Conservation (phyloP, 2,888 invertebrate genomes). For the Halictus quadricinctus region DNA sequence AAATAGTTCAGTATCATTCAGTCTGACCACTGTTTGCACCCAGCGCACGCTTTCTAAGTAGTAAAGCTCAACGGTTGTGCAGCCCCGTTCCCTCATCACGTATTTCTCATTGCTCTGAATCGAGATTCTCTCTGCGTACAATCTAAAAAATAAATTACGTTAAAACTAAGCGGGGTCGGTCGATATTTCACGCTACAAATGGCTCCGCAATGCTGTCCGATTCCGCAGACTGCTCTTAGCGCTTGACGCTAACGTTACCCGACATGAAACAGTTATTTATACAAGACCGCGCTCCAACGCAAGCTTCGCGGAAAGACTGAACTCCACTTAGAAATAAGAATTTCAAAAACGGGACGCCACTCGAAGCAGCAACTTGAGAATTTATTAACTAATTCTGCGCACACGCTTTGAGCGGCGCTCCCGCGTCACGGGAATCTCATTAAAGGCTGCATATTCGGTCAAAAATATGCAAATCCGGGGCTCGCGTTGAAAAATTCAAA, state of each 20-base stretch:
- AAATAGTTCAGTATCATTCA: too few relatives aligned
- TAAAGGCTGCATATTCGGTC: neutral
- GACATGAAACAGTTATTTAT: neutral
- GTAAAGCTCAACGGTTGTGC: neutral
- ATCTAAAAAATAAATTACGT: neutral
- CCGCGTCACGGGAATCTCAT: neutral
- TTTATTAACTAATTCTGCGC: neutral
- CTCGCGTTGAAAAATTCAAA: neutral
- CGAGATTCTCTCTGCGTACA: neutral
- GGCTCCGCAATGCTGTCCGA: neutral
- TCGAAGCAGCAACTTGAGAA: neutral
- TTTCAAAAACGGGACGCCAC: neutral
- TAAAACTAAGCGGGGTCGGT: neutral
- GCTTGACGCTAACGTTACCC: neutral
- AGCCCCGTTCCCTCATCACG: neutral
- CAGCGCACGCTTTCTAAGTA: neutral
- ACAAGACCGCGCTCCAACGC: neutral
- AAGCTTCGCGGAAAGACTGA: neutral
- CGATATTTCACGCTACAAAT: neutral
- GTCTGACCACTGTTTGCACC: neutral
- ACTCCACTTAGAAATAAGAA: neutral
- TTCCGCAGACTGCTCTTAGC: neutral
- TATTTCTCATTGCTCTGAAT: neutral
- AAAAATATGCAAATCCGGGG: slow-evolving; percentile 15
- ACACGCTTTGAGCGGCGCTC: neutral